These are phyloP conservation scores for Distichodus sexfasciatus DNA, from an alignment of 2,797 vertebrate genomes.

Conservation along the genomic window DNA sequence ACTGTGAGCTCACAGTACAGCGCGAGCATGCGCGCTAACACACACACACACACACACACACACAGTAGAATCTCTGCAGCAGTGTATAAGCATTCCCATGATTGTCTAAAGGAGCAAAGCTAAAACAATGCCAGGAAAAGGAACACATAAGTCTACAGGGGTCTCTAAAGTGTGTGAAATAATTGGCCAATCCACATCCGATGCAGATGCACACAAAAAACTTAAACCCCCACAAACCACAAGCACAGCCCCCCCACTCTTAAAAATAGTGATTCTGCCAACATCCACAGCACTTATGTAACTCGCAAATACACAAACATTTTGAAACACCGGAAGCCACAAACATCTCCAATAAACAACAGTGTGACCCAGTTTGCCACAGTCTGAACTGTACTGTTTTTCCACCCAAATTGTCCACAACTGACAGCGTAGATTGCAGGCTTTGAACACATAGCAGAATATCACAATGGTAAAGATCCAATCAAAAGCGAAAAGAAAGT, in stretches of 20 bases:
- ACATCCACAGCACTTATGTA: too few species aligned
- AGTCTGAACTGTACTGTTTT: too few species aligned
- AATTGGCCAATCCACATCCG: constrained; percentile 20
- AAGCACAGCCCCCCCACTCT: too few species aligned
- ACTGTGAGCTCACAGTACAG: constrained; percentile 49
- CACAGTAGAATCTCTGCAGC: constrained; percentile 39
- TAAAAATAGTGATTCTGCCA: too few species aligned
- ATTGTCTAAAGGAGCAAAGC: constrained; percentile 35
- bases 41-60: constrained; percentile 28
- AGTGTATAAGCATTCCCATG: constrained; percentile 33
- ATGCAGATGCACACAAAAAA: background rate
- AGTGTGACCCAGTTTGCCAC: too few species aligned
- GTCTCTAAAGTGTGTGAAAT: constrained; percentile 24
- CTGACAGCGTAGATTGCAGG: too few species aligned
- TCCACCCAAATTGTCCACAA: background rate
- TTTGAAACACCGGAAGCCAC: too few species aligned
- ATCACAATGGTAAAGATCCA: background rate
- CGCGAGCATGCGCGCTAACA: constrained; percentile 44
- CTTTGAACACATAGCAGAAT: background rate
- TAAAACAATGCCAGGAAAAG: constrained; percentile 49
- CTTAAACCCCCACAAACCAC: background rate
- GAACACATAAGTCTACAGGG: constrained; percentile 24
- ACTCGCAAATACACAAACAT: too few species aligned
- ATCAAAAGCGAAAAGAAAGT: background rate
- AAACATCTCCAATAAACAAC: background rate